These are phyloP conservation scores for Drusus annulatus DNA, from an alignment of 1,140 invertebrate genomes.

Conservation along the genomic window DNA sequence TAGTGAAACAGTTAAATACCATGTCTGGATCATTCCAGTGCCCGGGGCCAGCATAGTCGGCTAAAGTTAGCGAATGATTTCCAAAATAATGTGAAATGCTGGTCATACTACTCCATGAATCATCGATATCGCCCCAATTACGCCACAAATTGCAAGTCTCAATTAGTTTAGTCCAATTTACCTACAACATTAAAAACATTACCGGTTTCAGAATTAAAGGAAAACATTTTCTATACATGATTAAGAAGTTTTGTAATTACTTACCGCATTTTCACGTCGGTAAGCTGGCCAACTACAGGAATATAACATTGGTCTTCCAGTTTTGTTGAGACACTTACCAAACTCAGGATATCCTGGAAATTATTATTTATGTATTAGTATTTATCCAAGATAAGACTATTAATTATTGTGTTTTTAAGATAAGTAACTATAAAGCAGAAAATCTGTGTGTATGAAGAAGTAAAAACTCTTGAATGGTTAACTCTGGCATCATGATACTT, in stretches of 20 bases:
- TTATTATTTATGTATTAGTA: conserved; percentile 10
- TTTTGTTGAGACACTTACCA: conserved; percentile 81
- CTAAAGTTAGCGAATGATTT: conserved; percentile 79
- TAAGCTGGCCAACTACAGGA: conserved; percentile 94
- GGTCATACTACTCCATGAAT: conserved; percentile 80
- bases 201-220: too few relatives aligned
- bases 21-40: conserved; percentile 93
- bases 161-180: conserved; percentile 23
- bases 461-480: neutral
- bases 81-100: conserved; percentile 84
- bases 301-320: conserved; percentile 87
- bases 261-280: conserved; percentile 62
- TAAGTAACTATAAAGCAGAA: too few relatives aligned
- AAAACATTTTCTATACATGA: too few relatives aligned
- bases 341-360: conserved; percentile 82
- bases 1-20: conserved; percentile 67
- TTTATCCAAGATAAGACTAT: neutral
- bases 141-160: conserved; percentile 85
- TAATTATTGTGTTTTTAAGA: too few relatives aligned
- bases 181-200: too few relatives aligned
- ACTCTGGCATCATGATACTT: neutral
- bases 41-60: conserved; percentile 81
- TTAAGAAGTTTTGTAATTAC: neutral
- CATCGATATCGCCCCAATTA: conserved; percentile 87
- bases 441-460: too few relatives aligned